Evolutionary conservation across 2,797 vertebrate genomes (phyloP).

Genomic region (Anas bernieri): DNA sequence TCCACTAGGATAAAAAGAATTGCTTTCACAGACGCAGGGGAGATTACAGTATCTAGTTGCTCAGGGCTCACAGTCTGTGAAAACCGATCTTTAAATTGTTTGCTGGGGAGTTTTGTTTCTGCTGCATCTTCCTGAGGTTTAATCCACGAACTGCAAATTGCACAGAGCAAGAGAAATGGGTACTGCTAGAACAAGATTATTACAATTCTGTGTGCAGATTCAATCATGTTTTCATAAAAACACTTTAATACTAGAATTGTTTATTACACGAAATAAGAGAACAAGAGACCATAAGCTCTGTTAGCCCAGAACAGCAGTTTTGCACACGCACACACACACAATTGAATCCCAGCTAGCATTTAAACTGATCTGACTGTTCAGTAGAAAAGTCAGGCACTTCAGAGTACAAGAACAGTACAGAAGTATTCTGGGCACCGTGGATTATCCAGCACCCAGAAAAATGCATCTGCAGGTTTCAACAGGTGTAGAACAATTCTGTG

Average conservation of each 20-base stretch:
- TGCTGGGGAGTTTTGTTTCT: not conserved
- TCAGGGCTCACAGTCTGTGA: not conserved
- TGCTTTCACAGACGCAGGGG: not conserved
- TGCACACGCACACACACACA: not conserved
- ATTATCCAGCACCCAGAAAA: not conserved
- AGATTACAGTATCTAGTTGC: not conserved
- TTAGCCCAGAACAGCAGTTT: not conserved
- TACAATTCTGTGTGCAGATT: not conserved
- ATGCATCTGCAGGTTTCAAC: not conserved
- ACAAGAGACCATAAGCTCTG: not conserved
- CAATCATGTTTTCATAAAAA: not conserved
- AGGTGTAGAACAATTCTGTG: not conserved
- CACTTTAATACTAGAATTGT: not conserved
- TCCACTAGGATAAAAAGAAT: not conserved
- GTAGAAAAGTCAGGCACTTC: not conserved
- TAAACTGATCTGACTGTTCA: not conserved
- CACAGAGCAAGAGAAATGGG: not conserved
- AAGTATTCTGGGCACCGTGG: not conserved
- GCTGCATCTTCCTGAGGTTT: not conserved
- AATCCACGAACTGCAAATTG: not conserved
- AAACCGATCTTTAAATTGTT: not conserved
- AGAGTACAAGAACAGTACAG: not conserved
- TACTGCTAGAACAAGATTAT: not conserved
- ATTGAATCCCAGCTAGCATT: not conserved
- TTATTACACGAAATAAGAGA: not conserved